Percentiles rank a stretch among this genome's conserved stretches.
These are phyloP conservation scores for Synergus laeviventris DNA, from an alignment of 2,888 invertebrate genomes.

Conservation along the genomic window DNA sequence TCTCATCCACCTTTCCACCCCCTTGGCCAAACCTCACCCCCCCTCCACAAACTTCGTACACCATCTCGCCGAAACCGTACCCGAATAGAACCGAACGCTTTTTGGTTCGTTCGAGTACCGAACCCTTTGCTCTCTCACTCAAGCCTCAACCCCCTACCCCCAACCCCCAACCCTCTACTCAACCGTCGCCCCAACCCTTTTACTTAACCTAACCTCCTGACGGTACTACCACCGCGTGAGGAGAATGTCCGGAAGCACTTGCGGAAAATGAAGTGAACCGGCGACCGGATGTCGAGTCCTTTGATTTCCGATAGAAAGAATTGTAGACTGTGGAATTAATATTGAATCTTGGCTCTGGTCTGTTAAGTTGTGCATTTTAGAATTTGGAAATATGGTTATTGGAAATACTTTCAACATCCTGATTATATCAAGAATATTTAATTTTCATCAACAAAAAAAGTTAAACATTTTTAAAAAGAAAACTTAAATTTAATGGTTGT, in stretches of 20 bases:
- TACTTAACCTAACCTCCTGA: conserved; percentile 69
- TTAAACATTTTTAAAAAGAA: too few species aligned
- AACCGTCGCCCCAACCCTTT: conserved; percentile 54
- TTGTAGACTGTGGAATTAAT: not conserved
- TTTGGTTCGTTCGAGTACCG: conserved; percentile 47
- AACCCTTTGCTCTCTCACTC: conserved; percentile 47
- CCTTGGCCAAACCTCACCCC: conserved; percentile 46
- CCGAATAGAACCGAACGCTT: conserved; percentile 43
- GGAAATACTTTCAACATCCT: too few species aligned
- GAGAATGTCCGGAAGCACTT: conserved; percentile 72
- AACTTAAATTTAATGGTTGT: too few species aligned
- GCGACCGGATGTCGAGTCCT: conserved; percentile 51
- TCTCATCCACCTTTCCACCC: conserved; percentile 57
- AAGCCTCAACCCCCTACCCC: not conserved
- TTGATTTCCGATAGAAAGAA: conserved; percentile 18
- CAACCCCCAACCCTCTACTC: conserved; percentile 43
- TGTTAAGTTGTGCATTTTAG: not conserved
- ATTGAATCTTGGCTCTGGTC: not conserved
- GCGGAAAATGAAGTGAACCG: conserved; percentile 69
- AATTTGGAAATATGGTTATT: not conserved
- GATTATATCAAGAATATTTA: too few species aligned
- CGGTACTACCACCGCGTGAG: conserved; percentile 65
- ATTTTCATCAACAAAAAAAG: too few species aligned
- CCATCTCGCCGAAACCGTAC: conserved; percentile 31
- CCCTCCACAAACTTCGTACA: conserved; percentile 47